Evolutionary conservation across 2,888 invertebrate genomes (phyloP).

Genomic region (Latheticus oryzae): DNA sequence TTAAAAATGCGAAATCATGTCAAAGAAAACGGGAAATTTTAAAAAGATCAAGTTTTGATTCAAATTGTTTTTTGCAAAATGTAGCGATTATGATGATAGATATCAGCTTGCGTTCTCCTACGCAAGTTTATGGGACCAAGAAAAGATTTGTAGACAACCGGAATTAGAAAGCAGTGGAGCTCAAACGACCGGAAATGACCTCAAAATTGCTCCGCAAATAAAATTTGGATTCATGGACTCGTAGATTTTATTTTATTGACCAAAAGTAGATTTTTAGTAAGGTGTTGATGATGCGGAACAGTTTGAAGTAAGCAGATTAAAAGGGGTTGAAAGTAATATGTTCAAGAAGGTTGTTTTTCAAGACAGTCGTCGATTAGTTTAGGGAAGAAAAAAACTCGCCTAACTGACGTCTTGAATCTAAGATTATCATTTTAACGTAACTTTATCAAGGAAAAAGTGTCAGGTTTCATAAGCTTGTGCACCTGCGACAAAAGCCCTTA

Average conservation of each 20-base stretch:
- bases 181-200: slow-evolving; percentile 15
- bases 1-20: too few species aligned
- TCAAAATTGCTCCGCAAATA: slow-evolving; percentile 1
- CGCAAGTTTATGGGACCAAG: slow-evolving; percentile 13
- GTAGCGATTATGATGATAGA: slow-evolving; percentile 25
- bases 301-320: too few species aligned
- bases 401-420: slow-evolving; percentile 25
- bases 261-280: too few species aligned
- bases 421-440: slow-evolving; percentile 32
- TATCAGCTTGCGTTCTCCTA: slow-evolving; percentile 8
- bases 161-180: slow-evolving; percentile 1
- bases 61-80: slow-evolving; percentile 21
- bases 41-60: slow-evolving; percentile 20
- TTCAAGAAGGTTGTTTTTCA: too few species aligned
- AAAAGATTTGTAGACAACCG: slow-evolving; percentile 4
- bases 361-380: too few species aligned
- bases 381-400: background rate
- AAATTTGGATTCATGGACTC: slow-evolving; percentile 7
- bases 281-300: too few species aligned
- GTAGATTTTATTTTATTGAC: too few species aligned
- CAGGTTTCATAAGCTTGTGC: slow-evolving; percentile 30
- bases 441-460: slow-evolving; percentile 34
- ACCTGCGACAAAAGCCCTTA: slow-evolving; percentile 31
- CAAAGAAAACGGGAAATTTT: too few species aligned
- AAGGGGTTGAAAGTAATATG: too few species aligned